Evolutionary conservation across 1,140 invertebrate genomes (phyloP).

Genomic region (Drosophila lowei): DNA sequence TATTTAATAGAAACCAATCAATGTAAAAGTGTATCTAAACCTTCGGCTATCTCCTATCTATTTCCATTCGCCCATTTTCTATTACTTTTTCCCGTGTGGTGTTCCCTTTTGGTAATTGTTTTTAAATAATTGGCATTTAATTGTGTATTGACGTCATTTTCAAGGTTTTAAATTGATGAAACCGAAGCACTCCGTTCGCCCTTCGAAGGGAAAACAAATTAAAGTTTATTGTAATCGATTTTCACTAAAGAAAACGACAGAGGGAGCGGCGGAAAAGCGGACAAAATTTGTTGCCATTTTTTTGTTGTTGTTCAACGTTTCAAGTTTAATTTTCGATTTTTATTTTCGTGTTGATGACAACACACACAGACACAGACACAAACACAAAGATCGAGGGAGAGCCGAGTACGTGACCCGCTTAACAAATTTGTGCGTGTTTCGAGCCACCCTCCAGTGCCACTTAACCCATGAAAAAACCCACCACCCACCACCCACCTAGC

Average conservation of each 20-base stretch:
- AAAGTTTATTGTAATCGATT: conserved; percentile 79
- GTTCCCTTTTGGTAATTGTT: conserved; percentile 52
- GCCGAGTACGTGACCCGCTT: conserved; percentile 69
- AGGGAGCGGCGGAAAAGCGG: neutral
- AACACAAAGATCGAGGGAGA: conserved; percentile 9
- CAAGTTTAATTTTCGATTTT: conserved; percentile 78
- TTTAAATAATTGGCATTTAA: conserved; percentile 74
- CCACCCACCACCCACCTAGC: neutral
- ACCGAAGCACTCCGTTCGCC: too few relatives aligned
- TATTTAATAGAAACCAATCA: too few relatives aligned
- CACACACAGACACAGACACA: conserved; percentile 26
- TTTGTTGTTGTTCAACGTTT: conserved; percentile 27
- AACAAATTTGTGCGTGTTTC: conserved; percentile 74
- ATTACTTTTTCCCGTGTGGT: too few relatives aligned
- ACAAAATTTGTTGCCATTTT: conserved; percentile 65
- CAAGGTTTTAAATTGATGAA: conserved; percentile 27
- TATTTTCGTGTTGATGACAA: conserved; percentile 77
- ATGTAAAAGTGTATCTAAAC: too few relatives aligned
- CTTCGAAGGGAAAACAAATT: conserved; percentile 53
- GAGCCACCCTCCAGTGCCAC: conserved; percentile 3
- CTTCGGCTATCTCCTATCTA: too few relatives aligned
- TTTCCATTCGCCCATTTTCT: too few relatives aligned
- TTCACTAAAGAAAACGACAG: conserved; percentile 4
- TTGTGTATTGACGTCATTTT: conserved; percentile 58
- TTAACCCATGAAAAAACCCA: too few relatives aligned